Conservation (phyloP, 2,888 invertebrate species). For the Elgonia sp. region DNA sequence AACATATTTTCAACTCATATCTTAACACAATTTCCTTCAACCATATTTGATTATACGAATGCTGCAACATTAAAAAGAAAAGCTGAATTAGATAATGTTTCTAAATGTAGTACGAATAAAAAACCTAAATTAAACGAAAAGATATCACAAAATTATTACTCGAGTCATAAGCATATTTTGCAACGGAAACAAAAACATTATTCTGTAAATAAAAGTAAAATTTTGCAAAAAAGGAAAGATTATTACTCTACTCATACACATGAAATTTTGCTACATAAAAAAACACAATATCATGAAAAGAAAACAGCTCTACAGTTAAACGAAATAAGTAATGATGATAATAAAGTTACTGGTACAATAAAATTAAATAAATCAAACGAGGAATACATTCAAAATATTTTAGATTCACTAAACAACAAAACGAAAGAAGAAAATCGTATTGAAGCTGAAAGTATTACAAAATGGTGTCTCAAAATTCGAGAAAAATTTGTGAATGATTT, state of each 20-base stretch:
- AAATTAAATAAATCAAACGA: neutral
- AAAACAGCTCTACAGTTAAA: too few species aligned
- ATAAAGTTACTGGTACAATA: neutral
- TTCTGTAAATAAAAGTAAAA: neutral
- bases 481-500: neutral
- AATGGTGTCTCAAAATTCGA: neutral
- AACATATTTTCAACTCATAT: constrained; percentile 27
- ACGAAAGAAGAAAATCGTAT: neutral
- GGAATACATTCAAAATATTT: neutral
- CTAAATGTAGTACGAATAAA: too few species aligned
- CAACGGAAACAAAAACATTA: neutral
- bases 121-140: too few species aligned
- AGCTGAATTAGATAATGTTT: too few species aligned
- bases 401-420: neutral
- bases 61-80: too few species aligned
- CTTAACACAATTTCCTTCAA: neutral
- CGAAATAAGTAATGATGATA: neutral
- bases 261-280: too few species aligned
- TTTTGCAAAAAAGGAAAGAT: neutral
- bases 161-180: too few species aligned
- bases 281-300: too few species aligned
- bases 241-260: too few species aligned
- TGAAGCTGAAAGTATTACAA: too few species aligned
- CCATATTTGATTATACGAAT: neutral
- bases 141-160: too few species aligned